phyloP scores from a whole-genome alignment of 2,888 invertebrate species.

The Lacanobia oleracea region DNA sequence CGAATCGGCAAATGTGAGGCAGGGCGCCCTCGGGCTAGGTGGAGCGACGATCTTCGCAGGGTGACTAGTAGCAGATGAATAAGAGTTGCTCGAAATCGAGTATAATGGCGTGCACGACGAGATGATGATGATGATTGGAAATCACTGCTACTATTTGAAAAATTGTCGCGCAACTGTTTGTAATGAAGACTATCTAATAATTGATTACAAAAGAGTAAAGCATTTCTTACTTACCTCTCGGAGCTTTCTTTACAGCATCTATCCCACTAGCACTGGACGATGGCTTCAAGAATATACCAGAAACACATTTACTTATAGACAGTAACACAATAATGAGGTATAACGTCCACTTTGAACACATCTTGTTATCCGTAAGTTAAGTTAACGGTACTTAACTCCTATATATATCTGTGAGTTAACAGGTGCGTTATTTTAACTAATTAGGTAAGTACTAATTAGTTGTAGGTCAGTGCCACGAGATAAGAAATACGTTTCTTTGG shows the following conservation, averaged over 20 bases:
- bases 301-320: slow-evolving; percentile 39
- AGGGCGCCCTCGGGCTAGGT: too few species aligned
- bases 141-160: too few species aligned
- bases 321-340: slow-evolving; percentile 60
- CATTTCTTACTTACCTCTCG: slow-evolving; percentile 75
- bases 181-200: too few species aligned
- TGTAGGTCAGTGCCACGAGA: slow-evolving; percentile 83
- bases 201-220: too few species aligned
- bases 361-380: slow-evolving; percentile 62
- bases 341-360: slow-evolving; percentile 65
- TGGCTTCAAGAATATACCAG: slow-evolving; percentile 72
- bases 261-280: slow-evolving; percentile 74
- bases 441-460: slow-evolving; percentile 52
- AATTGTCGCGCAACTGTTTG: too few species aligned
- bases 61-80: too few species aligned
- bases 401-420: slow-evolving; percentile 48
- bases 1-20: too few species aligned
- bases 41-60: too few species aligned
- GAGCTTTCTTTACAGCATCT: slow-evolving; percentile 81
- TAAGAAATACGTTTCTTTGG: slow-evolving; percentile 63
- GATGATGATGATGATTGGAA: too few species aligned
- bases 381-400: slow-evolving; percentile 14
- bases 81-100: too few species aligned
- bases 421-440: slow-evolving; percentile 42
- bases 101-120: too few species aligned